Conservation (phyloP, 2,888 invertebrate species). For the Cerceris ruficornis region DNA sequence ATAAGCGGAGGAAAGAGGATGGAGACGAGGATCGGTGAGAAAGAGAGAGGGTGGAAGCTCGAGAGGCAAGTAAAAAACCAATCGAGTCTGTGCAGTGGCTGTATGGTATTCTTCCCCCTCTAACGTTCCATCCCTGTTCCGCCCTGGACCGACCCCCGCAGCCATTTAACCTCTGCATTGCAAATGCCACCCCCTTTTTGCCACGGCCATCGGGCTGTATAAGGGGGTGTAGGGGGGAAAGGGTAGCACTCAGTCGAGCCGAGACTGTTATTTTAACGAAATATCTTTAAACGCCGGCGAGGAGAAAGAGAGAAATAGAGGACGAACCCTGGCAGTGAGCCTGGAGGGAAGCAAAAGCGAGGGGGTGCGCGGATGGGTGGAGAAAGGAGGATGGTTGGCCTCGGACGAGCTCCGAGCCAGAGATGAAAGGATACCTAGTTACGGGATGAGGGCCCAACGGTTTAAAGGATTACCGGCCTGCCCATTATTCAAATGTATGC, state of each 20-base stretch:
- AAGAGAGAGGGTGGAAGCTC: constrained; percentile 42
- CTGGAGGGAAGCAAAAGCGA: constrained; percentile 44
- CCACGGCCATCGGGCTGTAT: constrained; percentile 65
- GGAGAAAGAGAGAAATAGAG: constrained; percentile 58
- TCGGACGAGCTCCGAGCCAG: constrained; percentile 69
- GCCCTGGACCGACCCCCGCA: constrained; percentile 70
- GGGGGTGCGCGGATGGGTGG: constrained; percentile 25
- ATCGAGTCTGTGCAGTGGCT: constrained; percentile 79
- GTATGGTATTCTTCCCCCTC: constrained; percentile 59
- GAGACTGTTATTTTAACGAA: constrained; percentile 82
- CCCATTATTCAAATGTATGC: constrained; percentile 82
- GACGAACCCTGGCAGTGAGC: constrained; percentile 52
- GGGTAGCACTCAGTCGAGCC: constrained; percentile 63
- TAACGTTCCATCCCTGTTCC: constrained; percentile 48
- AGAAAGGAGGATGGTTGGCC: constrained; percentile 57
- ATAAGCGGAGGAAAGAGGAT: constrained; percentile 32
- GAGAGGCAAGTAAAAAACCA: constrained; percentile 79
- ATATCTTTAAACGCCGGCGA: constrained; percentile 80
- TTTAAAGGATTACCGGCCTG: constrained; percentile 81
- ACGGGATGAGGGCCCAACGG: constrained; percentile 79
- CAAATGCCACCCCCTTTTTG: constrained; percentile 81
- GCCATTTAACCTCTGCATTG: constrained; percentile 82
- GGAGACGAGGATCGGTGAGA: constrained; percentile 36
- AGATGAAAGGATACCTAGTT: constrained; percentile 82
- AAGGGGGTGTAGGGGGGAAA: constrained; percentile 53